Evolutionary conservation across 2,888 invertebrate species (phyloP), one percentile per base, ranked within the genome.

Genomic region (Rosalia funebris): DNA sequence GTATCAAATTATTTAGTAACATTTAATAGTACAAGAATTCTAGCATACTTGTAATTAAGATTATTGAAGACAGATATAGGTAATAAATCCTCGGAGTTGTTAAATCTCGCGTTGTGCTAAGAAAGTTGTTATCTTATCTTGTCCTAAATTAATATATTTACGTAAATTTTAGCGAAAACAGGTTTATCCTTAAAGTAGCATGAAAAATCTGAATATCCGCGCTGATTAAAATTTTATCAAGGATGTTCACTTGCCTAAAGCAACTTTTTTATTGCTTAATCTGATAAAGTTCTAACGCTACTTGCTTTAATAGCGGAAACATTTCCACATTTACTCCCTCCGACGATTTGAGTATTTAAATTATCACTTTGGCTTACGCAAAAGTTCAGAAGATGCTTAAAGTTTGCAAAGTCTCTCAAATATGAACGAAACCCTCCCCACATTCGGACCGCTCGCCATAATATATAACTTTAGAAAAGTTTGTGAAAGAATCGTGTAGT

Each of bases 401-500:
- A 9, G 25, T 25, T 25, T 9, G 4, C 25, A 25, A n/a, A 25
- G 4, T 9, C 3, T 25, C 9, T 25, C 9, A 25, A 25, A 25
- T 25, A 9, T 25, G 25, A 25, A 25, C 25, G 25, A 25, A 25
- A 9, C 9, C 9, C 4, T 25, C 9, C 48, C 46, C 14, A 11
- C n/a, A 36, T 17, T 19, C 17, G 5, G 36, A 36, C n/a, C 36
- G 32, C 15, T 34, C 11, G 48, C 34, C 14, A 34, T 36, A 48
- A 48, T 36, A 34, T 36, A 17, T 32, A 48, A 36, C 48, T 17
- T 19, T 19, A n/a, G 17, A 16, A 36, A 48, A 48, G 48, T 48
- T 48, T 48, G 14, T 48, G 36, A 48, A 36, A 36, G 36, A n/a
- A 48, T 36, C 48, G 32, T 48, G 32, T 48, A 36, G 34, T 36